A percentile compares a stretch with the other conserved stretches of the same genome.
Conservation (phyloP, 1,140 invertebrate genomes). For the Pogonognathellus flavescens region DNA sequence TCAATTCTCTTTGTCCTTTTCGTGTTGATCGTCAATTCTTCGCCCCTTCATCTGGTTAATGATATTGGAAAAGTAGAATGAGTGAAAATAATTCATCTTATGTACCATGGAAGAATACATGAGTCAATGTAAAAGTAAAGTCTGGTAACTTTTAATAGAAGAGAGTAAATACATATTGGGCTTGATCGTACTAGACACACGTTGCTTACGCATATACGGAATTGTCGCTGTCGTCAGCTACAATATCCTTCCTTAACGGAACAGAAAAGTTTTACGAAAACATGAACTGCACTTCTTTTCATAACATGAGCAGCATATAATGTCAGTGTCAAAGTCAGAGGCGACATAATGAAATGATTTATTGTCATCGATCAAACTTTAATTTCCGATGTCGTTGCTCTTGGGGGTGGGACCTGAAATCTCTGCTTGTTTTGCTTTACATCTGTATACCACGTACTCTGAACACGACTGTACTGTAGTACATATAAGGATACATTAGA, state of each 20-base stretch:
- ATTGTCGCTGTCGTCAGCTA: too few relatives aligned
- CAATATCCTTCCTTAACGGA: background rate
- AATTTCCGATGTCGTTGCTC: constrained; percentile 20
- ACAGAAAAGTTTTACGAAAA: background rate
- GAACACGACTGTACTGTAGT: too few relatives aligned
- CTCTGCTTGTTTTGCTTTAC: background rate
- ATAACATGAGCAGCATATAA: background rate
- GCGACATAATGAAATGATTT: constrained; percentile 53
- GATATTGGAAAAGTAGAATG: background rate
- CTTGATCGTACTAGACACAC: too few relatives aligned
- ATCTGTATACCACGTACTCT: too few relatives aligned
- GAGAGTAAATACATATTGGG: too few relatives aligned
- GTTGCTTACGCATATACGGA: too few relatives aligned
- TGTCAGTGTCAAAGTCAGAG: constrained; percentile 41
- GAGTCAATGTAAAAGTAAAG: too few relatives aligned
- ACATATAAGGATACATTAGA: too few relatives aligned
- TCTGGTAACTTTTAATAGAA: too few relatives aligned
- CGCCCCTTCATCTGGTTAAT: background rate
- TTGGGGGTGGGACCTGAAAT: constrained; percentile 7
- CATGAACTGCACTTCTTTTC: background rate
- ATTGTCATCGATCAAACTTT: constrained; percentile 53
- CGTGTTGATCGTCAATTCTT: constrained; percentile 19
- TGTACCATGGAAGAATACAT: too few relatives aligned
- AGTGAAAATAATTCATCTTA: too few relatives aligned
- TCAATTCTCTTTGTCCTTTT: background rate